These are phyloP conservation scores for Drosophila elegans DNA, from an alignment of 1,140 invertebrate genomes.

Conservation along the genomic window DNA sequence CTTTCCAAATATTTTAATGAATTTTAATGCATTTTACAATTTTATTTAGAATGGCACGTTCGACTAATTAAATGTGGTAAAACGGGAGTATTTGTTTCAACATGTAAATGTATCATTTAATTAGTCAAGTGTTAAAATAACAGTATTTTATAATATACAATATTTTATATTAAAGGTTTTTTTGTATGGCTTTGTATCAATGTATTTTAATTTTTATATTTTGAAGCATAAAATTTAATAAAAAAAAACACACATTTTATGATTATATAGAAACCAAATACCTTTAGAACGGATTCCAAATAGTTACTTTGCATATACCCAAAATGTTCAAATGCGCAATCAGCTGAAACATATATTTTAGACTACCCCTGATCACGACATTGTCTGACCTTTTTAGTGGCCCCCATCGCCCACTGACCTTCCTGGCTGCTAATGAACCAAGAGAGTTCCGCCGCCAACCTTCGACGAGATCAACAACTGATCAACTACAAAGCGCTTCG, in stretches of 20 bases:
- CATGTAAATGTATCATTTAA: not conserved
- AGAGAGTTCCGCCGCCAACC: constrained; percentile 28
- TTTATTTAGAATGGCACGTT: not conserved
- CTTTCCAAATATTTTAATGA: not conserved
- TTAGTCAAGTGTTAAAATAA: not conserved
- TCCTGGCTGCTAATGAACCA: constrained; percentile 15
- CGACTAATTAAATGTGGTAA: not conserved
- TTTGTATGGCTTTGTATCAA: too few species aligned
- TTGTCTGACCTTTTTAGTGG: constrained; percentile 10
- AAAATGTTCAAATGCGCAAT: too few species aligned
- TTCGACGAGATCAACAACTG: constrained; percentile 36
- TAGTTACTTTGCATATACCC: not conserved
- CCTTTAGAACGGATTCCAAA: not conserved
- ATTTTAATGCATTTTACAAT: not conserved
- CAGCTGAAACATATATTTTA: too few species aligned
- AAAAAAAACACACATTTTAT: too few species aligned
- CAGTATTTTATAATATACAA: too few species aligned
- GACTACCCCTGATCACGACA: constrained; percentile 8
- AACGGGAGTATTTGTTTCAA: not conserved
- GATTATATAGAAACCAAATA: too few species aligned
- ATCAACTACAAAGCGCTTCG: constrained; percentile 52
- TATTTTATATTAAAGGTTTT: too few species aligned
- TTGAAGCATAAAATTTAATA: too few species aligned
- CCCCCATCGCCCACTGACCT: constrained; percentile 14
- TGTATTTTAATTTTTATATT: too few species aligned